phyloP scores from a whole-genome alignment of 2,797 vertebrate genomes.

The Oreonectes daqikongensis region DNA sequence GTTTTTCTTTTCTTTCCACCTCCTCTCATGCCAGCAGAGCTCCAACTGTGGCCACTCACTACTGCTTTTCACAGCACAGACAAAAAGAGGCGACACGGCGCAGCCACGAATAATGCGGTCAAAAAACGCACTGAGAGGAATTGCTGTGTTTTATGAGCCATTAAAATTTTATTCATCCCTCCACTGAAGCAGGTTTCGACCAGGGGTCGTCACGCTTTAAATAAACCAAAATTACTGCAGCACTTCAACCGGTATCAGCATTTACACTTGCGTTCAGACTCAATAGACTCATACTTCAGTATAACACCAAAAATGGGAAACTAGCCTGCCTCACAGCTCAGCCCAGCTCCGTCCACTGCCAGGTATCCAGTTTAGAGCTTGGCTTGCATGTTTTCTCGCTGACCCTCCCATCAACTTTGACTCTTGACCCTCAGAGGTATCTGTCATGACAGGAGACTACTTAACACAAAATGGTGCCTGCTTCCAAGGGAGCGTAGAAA shows the following conservation, averaged over 20 bases:
- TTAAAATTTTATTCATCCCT: slow-evolving; percentile 99
- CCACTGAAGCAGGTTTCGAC: slow-evolving; percentile 92
- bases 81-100: slow-evolving; percentile 67
- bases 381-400: slow-evolving; percentile 93
- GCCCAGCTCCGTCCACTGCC: slow-evolving; percentile 74
- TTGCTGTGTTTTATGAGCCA: slow-evolving; percentile 97
- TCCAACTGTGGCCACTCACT: slow-evolving; percentile 47
- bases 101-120: slow-evolving; percentile 70
- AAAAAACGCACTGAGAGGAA: slow-evolving; percentile 84
- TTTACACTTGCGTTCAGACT: slow-evolving; percentile 72
- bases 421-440: slow-evolving; percentile 90
- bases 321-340: slow-evolving; percentile 71
- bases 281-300: slow-evolving; percentile 82
- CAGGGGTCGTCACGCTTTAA: slow-evolving; percentile 95
- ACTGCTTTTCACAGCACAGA: slow-evolving; percentile 56
- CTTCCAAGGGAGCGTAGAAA: slow-evolving; percentile 77
- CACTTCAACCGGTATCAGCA: slow-evolving; percentile 79
- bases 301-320: slow-evolving; percentile 53
- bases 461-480: slow-evolving; percentile 96
- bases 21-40: slow-evolving; percentile 49
- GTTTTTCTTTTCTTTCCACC: slow-evolving; percentile 31
- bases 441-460: slow-evolving; percentile 97
- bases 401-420: slow-evolving; percentile 99
- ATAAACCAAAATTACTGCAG: slow-evolving; percentile 93
- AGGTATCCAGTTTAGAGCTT: slow-evolving; percentile 86